phyloP scores from a whole-genome alignment of 2,797 vertebrate species.

The Borostomias antarcticus region DNA sequence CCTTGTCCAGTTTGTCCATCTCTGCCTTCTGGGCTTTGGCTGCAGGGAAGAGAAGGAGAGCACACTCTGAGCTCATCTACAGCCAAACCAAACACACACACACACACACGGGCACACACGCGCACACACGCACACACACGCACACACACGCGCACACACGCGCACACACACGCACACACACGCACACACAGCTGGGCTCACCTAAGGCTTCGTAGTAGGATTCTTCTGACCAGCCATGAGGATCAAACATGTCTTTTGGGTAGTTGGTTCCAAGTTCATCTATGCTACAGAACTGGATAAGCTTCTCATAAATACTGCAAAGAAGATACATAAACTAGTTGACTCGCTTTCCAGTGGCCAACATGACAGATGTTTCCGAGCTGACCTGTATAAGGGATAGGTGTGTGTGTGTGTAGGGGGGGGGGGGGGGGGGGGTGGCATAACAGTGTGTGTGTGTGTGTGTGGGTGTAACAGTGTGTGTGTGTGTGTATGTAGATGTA shows the following conservation, averaged over 20 bases:
- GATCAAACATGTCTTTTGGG: slow-evolving; percentile 98
- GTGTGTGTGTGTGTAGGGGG: neutral
- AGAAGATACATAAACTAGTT: slow-evolving; percentile 13
- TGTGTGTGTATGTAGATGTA: neutral
- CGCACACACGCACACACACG: neutral
- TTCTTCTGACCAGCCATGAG: slow-evolving; percentile 97
- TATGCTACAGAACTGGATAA: slow-evolving; percentile 96
- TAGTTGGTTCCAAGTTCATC: slow-evolving; percentile 98
- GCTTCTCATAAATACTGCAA: slow-evolving; percentile 94
- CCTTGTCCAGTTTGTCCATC: slow-evolving; percentile 98
- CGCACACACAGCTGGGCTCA: slow-evolving; percentile 43
- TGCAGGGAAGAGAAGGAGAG: slow-evolving; percentile 42
- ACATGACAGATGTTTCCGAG: neutral
- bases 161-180: neutral
- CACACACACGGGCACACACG: neutral
- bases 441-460: slow-evolving; percentile 1
- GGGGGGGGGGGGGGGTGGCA: neutral
- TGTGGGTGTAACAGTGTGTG: neutral
- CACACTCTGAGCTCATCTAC: neutral
- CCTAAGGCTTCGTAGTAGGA: slow-evolving; percentile 94
- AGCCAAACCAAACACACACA: neutral
- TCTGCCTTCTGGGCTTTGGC: slow-evolving; percentile 97
- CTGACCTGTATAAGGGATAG: neutral
- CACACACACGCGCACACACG: neutral
- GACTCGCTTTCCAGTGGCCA: neutral